These are phyloP conservation scores for Scomberomorus guttatus DNA, from an alignment of 2,797 vertebrate genomes.

Conservation along the genomic window DNA sequence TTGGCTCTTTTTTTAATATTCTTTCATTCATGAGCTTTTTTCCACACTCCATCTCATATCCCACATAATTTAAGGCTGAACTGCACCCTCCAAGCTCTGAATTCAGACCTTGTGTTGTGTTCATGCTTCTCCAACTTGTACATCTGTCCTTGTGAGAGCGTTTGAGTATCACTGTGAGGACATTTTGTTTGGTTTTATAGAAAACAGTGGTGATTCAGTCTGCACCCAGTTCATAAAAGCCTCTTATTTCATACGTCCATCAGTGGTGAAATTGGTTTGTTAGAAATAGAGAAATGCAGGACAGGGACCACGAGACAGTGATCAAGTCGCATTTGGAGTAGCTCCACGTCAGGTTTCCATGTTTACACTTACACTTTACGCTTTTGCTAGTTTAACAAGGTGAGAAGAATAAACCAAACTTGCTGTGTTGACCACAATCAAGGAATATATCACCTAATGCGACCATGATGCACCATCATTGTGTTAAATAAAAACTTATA, in stretches of 20 bases:
- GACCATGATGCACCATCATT: no score
- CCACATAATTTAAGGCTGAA: not conserved
- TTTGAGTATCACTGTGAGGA: not conserved
- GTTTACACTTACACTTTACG: no score
- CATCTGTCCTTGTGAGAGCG: not conserved
- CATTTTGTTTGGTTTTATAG: not conserved
- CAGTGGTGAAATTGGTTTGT: not conserved
- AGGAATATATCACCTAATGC: no score
- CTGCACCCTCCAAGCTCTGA: not conserved
- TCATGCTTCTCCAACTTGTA: not conserved
- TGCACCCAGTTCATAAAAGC: not conserved
- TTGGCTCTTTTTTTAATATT: not conserved
- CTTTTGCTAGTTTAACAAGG: no score
- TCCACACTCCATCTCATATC: not conserved
- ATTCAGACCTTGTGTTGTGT: not conserved
- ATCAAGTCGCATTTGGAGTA: no score
- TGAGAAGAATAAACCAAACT: no score
- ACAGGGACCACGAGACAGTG: not conserved
- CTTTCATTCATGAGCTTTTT: slow-evolving; percentile 7
- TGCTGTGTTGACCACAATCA: no score
- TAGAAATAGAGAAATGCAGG: not conserved
- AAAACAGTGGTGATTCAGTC: not conserved
- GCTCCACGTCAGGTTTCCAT: no score
- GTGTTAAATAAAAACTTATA: no score
- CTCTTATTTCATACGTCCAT: not conserved